Percentiles rank a stretch among this genome's conserved stretches.
phyloP scores from a whole-genome alignment of 2,797 vertebrate genomes.

The Emydoidea blandingii region DNA sequence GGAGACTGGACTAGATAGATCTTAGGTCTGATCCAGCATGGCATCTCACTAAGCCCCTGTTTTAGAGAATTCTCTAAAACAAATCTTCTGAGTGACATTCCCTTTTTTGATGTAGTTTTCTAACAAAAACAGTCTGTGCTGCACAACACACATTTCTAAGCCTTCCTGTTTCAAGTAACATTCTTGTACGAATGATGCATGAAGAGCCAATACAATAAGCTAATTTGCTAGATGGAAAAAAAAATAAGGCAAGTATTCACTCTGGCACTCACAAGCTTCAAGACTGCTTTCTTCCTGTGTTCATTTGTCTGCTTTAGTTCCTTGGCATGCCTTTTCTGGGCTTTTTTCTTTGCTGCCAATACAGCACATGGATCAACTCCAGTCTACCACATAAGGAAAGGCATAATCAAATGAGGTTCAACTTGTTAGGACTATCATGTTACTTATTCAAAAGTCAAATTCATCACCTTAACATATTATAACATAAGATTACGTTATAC shows the following conservation, averaged over 20 bases:
- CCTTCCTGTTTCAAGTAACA: not conserved
- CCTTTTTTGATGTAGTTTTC: not conserved
- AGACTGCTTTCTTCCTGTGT: constrained; percentile 72
- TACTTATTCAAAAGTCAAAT: not conserved
- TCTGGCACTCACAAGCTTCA: constrained; percentile 82
- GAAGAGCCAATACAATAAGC: not conserved
- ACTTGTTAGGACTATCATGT: not conserved
- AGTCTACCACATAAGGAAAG: constrained; percentile 82
- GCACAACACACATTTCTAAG: not conserved
- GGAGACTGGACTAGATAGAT: not conserved
- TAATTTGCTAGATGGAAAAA: not conserved
- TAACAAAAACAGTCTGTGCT: not conserved
- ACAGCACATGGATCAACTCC: constrained; percentile 87
- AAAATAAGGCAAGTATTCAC: constrained; percentile 20
- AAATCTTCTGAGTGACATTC: not conserved
- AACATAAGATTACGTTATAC: not conserved
- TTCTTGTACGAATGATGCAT: not conserved
- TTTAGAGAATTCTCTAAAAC: not conserved
- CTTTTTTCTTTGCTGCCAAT: constrained; percentile 82
- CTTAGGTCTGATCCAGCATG: not conserved
- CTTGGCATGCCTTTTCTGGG: constrained; percentile 79
- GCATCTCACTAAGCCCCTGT: not conserved
- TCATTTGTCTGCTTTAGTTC: constrained; percentile 73
- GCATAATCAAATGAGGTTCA: not conserved
- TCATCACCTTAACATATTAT: constrained; percentile 20